Conservation (phyloP, 2,113 vertebrate species). For the rat (Rattus norvegicus) region GRCr8 NC_086027.1:101640001-101640500, state of each 20-base stretch:
- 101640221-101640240: background rate
- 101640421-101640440: background rate
- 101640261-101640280: background rate
- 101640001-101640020: background rate
- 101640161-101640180: background rate
- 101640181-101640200: background rate
- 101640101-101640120: background rate
- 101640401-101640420: background rate
- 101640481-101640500: background rate
- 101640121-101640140: background rate
- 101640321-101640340: background rate
- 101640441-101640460: no score
- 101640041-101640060: background rate
- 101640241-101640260: background rate
- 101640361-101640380: no score
- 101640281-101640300: background rate
- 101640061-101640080: background rate
- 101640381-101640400: background rate
- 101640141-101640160: background rate
- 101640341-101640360: background rate
- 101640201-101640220: background rate
- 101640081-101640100: background rate
- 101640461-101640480: background rate
- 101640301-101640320: background rate
- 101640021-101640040: background rate